Evolutionary conservation across 2,888 invertebrate genomes (phyloP), one percentile per base, ranked within the genome.

Genomic region (Nemoura dubitans): DNA sequence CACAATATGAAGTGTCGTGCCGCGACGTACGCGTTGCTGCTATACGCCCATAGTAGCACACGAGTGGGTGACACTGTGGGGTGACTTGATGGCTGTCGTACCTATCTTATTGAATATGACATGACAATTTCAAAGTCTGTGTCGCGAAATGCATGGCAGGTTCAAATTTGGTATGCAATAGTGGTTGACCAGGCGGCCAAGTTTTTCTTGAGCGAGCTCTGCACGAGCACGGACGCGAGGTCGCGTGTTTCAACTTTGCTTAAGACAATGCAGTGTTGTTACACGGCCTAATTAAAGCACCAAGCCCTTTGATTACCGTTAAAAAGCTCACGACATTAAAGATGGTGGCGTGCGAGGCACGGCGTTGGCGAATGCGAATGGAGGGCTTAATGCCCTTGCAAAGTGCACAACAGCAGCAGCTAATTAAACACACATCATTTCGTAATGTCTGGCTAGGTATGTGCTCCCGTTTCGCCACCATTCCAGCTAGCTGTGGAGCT

Each of bases 371-470:
- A 59, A 59, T 21, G 59, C 59, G 59, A 10, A 14, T 14, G 21
- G 2, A 21, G 59, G 59, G 59, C 59, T 59, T 59, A 59, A 59
- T 59, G 59, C 59, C 21, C 59, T 3, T 14, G 59, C 59, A 59
- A 59, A 59, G 59, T 59, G 59, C 59, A 59, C 59, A 59, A 59
- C 59, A 59, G 59, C 59, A 59, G 16, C 16, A 21, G 59, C 59
- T 59, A 59, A 59, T 59, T 59, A 59, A 59, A 59, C 59, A 59
- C 59, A 59, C 59, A 59, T 59, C 59, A 59, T 21, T 59, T 59
- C 59, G 59, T 59, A 59, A 59, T 59, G 59, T 59, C 59, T 21
- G 16, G 59, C 5, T 36, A 36, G 36, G 59, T 21, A 59, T 59
- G 59, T 21, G 59, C 59, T 59, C 36, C 36, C 36, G 10, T 36